Evolutionary conservation across 2,888 invertebrate genomes (phyloP).

Genomic region (Enchytraeus crypticus): DNA sequence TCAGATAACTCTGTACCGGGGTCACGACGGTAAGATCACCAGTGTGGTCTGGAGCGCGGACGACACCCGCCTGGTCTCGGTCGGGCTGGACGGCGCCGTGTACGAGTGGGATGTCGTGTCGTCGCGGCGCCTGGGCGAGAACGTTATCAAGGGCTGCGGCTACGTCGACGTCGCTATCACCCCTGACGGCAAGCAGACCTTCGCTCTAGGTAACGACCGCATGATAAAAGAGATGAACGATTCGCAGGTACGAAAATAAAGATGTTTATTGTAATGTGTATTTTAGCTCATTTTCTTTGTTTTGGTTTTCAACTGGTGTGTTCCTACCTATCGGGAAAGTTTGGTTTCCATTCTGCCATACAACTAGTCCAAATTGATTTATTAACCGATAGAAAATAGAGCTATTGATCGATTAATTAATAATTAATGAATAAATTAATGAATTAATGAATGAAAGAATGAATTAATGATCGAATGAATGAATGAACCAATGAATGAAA

Average conservation of each 20-base stretch:
- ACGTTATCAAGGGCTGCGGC: constrained; percentile 70
- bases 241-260: constrained; percentile 42
- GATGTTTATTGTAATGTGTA: background rate
- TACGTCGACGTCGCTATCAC: constrained; percentile 59
- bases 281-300: background rate
- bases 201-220: constrained; percentile 64
- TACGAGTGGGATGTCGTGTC: constrained; percentile 70
- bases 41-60: constrained; percentile 63
- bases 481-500: too few relatives aligned
- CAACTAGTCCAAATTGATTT: too few relatives aligned
- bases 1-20: constrained; percentile 66
- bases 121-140: constrained; percentile 65
- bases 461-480: too few relatives aligned
- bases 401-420: too few relatives aligned
- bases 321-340: background rate
- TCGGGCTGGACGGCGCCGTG: constrained; percentile 79
- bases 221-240: constrained; percentile 55
- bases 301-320: background rate
- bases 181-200: constrained; percentile 60
- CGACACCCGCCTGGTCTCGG: constrained; percentile 72
- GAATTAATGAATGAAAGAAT: too few relatives aligned
- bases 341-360: background rate
- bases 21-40: constrained; percentile 51
- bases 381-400: too few relatives aligned
- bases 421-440: too few relatives aligned